Percentiles rank a stretch among this genome's conserved stretches.
Evolutionary conservation across 2,797 vertebrate species (phyloP).

Genomic region (Australoheros facetus): DNA sequence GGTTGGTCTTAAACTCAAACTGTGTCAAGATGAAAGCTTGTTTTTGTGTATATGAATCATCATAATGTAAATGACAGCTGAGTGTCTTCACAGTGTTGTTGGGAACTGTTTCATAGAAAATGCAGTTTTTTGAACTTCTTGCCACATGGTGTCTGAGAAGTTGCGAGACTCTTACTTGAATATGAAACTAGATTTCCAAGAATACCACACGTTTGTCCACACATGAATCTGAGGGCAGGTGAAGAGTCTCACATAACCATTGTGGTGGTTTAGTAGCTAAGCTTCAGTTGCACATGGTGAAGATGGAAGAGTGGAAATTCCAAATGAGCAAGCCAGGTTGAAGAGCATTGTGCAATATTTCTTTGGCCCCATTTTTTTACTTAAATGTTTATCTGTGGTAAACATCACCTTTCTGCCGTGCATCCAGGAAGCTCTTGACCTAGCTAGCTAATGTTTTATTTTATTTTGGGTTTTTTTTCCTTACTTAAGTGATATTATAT

Average conservation of each 20-base stretch:
- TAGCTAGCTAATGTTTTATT: too few species aligned
- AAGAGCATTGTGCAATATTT: too few species aligned
- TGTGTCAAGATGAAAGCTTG: conserved; percentile 25
- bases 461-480: not conserved
- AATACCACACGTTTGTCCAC: not conserved
- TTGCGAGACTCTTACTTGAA: not conserved
- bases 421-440: not conserved
- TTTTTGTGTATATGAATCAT: conserved; percentile 14
- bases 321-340: too few species aligned
- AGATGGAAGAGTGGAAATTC: too few species aligned
- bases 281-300: not conserved
- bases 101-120: not conserved
- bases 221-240: not conserved
- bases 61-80: conserved; percentile 16
- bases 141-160: conserved; percentile 8
- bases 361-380: not conserved
- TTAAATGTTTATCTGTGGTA: not conserved
- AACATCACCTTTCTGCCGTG: not conserved
- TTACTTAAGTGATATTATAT: too few species aligned
- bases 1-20: conserved; percentile 31
- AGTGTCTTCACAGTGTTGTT: conserved; percentile 7
- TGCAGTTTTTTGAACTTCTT: not conserved
- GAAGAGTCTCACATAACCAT: not conserved
- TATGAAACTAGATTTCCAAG: not conserved
- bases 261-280: not conserved